These are phyloP conservation scores for Pristionchus pacificus DNA, from an alignment of 1,140 invertebrate genomes.

Conservation along the genomic window DNA sequence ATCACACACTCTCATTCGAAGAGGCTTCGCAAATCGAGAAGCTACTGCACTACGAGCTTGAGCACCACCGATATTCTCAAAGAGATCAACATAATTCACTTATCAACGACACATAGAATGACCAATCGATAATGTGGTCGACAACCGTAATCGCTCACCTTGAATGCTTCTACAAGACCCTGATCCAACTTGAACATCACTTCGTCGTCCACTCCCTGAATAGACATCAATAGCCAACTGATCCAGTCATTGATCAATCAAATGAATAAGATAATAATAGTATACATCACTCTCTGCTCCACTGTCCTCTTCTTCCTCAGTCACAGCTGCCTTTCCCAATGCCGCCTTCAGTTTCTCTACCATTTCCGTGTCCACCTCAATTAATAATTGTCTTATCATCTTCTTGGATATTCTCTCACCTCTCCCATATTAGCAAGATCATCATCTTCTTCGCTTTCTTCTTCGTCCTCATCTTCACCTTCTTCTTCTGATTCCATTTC, in stretches of 20 bases:
- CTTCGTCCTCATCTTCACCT: neutral
- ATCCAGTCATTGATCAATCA: neutral
- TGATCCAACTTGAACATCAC: neutral
- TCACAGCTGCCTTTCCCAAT: neutral
- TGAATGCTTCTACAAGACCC: neutral
- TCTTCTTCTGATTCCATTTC: neutral
- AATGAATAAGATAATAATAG: too few species aligned
- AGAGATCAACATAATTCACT: too few species aligned
- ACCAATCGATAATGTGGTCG: neutral
- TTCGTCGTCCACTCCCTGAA: neutral
- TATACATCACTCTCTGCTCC: neutral
- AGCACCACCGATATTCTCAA: neutral
- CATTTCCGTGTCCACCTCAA: neutral
- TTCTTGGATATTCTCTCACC: neutral
- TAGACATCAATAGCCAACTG: neutral
- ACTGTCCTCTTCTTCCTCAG: neutral
- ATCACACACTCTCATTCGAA: neutral
- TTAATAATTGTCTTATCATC: neutral
- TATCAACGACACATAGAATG: neutral
- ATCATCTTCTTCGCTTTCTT: neutral
- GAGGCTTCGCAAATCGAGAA: neutral
- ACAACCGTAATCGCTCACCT: neutral
- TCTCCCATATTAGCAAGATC: neutral
- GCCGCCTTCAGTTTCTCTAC: neutral
- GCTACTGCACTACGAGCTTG: neutral